Conservation (phyloP, 2,797 vertebrate species). For the Vipera latastei region DNA sequence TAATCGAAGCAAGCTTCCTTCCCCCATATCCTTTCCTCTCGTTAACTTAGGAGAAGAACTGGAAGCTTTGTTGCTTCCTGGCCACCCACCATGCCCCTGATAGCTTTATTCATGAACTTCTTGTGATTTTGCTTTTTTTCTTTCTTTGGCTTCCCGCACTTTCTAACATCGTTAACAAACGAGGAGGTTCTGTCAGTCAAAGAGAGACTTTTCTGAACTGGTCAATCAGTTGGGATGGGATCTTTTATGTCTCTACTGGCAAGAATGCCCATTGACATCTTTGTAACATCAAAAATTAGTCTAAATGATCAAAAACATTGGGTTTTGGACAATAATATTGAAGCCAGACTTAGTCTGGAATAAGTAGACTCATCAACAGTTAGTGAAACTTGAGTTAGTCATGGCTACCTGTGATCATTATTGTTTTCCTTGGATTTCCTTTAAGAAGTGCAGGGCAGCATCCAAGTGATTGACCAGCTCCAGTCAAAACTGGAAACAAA, state of each 20-base stretch:
- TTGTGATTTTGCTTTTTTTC: neutral
- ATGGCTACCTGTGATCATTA: neutral
- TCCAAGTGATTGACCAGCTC: neutral
- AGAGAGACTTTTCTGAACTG: neutral
- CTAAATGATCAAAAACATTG: neutral
- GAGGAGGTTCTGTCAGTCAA: neutral
- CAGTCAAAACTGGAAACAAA: neutral
- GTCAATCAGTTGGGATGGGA: neutral
- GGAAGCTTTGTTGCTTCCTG: neutral
- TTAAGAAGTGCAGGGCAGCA: neutral
- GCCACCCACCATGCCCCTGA: neutral
- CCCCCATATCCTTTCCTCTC: neutral
- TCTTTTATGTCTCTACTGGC: neutral
- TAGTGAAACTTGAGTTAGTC: neutral
- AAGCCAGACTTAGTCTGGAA: neutral
- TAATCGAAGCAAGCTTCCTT: neutral
- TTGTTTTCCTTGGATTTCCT: neutral
- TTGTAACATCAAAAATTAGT: neutral
- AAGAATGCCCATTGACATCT: neutral
- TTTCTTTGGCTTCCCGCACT: neutral
- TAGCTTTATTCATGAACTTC: neutral
- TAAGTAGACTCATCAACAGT: neutral
- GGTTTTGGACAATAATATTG: neutral
- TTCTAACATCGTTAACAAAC: neutral
- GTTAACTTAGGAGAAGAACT: neutral